phyloP scores from a whole-genome alignment of 2,888 invertebrate genomes.

The Sarcophaga subvicina region DNA sequence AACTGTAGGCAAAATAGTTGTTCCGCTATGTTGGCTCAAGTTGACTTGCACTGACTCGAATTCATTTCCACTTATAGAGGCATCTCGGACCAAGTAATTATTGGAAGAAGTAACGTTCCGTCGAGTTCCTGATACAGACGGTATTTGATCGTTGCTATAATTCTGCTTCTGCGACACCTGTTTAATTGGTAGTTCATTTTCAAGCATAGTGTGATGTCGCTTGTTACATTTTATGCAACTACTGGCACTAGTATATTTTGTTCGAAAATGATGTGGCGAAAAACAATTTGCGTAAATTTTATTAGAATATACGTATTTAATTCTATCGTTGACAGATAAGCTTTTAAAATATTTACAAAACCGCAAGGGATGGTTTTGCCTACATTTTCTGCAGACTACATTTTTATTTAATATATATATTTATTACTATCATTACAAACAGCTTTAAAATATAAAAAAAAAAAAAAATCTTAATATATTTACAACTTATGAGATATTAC shows the following conservation, averaged over 20 bases:
- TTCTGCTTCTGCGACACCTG: neutral
- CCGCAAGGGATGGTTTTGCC: too few species aligned
- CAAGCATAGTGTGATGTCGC: conserved; percentile 7
- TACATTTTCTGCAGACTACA: too few species aligned
- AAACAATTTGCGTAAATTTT: conserved; percentile 17
- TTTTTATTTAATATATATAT: too few species aligned
- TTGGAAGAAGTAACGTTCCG: neutral
- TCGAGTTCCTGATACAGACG: neutral
- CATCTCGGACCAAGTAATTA: neutral
- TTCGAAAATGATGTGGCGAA: conserved; percentile 13
- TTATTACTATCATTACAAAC: too few species aligned
- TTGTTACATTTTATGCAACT: neutral
- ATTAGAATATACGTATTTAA: too few species aligned
- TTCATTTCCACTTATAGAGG: neutral
- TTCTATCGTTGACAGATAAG: too few species aligned
- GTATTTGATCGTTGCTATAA: neutral
- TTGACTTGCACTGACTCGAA: neutral
- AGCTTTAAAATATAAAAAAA: too few species aligned
- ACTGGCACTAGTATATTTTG: too few species aligned
- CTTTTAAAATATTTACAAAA: neutral
- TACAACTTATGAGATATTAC: too few species aligned
- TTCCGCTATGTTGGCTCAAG: neutral
- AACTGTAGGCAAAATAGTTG: neutral
- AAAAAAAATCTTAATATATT: too few species aligned
- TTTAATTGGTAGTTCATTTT: neutral